A percentile compares a stretch with the other conserved stretches of the same genome.
phyloP scores from a whole-genome alignment of 2,797 vertebrate species.

The Limnodromus scolopaceus region DNA sequence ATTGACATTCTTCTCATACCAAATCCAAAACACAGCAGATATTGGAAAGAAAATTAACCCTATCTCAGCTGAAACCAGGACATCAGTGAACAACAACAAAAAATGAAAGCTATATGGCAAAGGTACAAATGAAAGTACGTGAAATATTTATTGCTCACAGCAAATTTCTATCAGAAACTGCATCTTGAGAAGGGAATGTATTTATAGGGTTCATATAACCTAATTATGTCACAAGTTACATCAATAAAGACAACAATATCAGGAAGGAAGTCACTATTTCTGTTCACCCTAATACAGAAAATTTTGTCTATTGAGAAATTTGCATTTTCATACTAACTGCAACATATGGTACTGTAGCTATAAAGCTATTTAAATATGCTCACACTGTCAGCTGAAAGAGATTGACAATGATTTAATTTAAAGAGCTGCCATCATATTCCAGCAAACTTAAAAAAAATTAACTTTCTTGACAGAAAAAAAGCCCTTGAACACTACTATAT shows the following conservation, averaged over 20 bases:
- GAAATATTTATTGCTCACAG: neutral
- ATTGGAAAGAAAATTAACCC: neutral
- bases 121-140: neutral
- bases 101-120: neutral
- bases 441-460: neutral
- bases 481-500: neutral
- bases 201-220: neutral
- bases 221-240: neutral
- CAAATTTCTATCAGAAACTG: neutral
- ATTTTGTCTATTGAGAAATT: neutral
- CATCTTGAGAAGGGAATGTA: neutral
- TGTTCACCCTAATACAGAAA: neutral
- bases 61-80: neutral
- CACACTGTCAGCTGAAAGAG: neutral
- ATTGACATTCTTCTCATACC: neutral
- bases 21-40: neutral
- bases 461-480: neutral
- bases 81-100: neutral
- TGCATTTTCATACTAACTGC: neutral
- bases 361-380: slow-evolving; percentile 34
- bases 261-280: neutral
- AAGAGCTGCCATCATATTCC: neutral
- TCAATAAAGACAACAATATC: neutral
- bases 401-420: slow-evolving; percentile 11
- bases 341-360: slow-evolving; percentile 27